These are phyloP conservation scores for Bombus balteatus DNA, from an alignment of 1,140 invertebrate genomes.

Conservation along the genomic window DNA sequence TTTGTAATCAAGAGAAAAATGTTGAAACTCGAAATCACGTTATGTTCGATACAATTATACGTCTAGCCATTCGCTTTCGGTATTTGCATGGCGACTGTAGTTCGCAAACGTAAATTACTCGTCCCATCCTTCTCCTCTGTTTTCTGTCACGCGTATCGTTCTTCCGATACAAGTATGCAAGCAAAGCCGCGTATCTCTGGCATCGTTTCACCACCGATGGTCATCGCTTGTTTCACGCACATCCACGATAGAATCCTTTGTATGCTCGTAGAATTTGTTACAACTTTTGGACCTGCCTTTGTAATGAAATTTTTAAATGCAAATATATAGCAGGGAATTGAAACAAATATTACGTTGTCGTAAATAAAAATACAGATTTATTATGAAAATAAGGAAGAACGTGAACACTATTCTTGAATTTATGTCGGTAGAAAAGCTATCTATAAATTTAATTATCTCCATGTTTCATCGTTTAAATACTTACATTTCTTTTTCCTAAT, in stretches of 20 bases:
- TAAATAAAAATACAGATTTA: background rate
- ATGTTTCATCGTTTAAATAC: background rate
- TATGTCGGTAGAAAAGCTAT: background rate
- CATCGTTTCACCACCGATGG: slow-evolving; percentile 26
- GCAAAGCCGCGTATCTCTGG: slow-evolving; percentile 22
- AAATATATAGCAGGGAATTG: background rate
- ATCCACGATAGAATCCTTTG: background rate
- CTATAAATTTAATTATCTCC: background rate
- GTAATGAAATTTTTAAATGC: too few relatives aligned
- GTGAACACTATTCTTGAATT: background rate
- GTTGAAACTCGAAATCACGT: background rate
- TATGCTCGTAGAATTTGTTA: background rate
- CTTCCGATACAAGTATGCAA: background rate
- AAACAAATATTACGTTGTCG: background rate
- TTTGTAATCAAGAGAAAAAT: too few relatives aligned
- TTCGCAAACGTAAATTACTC: background rate
- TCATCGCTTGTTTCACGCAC: slow-evolving; percentile 27
- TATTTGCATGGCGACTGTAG: background rate
- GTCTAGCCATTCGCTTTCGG: background rate
- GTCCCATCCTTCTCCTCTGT: background rate
- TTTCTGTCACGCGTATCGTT: background rate
- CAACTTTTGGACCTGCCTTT: background rate
- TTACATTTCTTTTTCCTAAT: background rate
- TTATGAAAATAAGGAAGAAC: background rate
- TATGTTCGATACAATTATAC: background rate